Evolutionary conservation across 1,140 invertebrate species (phyloP), one percentile per base, ranked within the genome.

Genomic region (Aphis gossypii): DNA sequence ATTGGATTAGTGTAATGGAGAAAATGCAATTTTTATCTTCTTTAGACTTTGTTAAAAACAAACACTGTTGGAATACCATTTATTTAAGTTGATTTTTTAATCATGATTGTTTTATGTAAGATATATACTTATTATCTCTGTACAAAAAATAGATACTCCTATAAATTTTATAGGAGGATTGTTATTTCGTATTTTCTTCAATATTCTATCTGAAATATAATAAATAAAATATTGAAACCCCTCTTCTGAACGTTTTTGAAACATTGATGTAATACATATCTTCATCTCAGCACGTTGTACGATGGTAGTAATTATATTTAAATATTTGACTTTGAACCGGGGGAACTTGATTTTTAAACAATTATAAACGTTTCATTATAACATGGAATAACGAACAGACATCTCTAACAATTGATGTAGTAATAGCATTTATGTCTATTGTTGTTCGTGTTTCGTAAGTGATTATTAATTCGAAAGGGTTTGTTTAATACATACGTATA

Each of bases 1-100:
- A 88, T 54, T 54, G n/a, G 87, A 89, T 89, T 89, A 89, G 51
- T 41, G 48, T 89, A 89, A 89, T 56, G 48, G 88, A 89, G 51
- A 89, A 56, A 89, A 89, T 56, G 23, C 88, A 56, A 89, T 41
- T 89, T 89, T 56, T 54, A n/a, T 25, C 8, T 21, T 89, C 21
- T 23, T 23, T 18, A 23, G 35, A 41, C 38, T 89, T 41, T 56
- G n/a, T 56, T 41, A 35, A 89, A 41, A 56, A 8, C 35, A 38
- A 56, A 89, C 35, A 89, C 35, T 89, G 46, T n/a, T 48, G 11
- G 86, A 88, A 88, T 35, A 48, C 9, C 14, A 51, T 35, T 38
- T 18, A 14, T 89, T 89, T 25, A n/a, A 46, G 46, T 38, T 41
- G 38, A 51, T 89, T 89, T 89, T 89, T 89, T 56, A n/a, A 89